phyloP scores from a whole-genome alignment of 1,140 invertebrate genomes.

The Hyphantria cunea region DNA sequence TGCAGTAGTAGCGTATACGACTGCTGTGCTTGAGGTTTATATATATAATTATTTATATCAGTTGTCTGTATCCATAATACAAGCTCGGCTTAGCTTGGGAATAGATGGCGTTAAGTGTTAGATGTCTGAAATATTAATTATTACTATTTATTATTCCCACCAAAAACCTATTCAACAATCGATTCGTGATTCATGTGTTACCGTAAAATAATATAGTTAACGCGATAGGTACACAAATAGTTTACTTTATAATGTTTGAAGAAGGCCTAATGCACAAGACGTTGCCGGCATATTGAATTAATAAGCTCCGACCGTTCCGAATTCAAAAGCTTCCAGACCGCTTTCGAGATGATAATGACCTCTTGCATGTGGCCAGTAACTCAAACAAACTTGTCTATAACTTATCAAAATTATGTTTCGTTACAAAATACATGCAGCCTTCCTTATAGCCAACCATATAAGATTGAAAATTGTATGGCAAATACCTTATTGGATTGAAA shows the following conservation, averaged over 20 bases:
- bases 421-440: background rate
- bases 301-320: constrained; percentile 48
- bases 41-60: no score
- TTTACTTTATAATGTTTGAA: constrained; percentile 13
- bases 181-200: background rate
- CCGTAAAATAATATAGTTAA: no score
- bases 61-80: no score
- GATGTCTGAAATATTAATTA: no score
- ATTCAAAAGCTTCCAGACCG: constrained; percentile 51
- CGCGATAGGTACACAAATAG: background rate
- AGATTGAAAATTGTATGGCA: constrained; percentile 34
- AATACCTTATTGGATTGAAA: constrained; percentile 26
- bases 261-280: constrained; percentile 37
- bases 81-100: no score
- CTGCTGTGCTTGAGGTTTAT: no score
- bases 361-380: constrained; percentile 58
- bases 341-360: constrained; percentile 65
- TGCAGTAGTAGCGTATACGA: no score
- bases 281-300: constrained; percentile 51
- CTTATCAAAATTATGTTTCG: constrained; percentile 36
- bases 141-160: no score
- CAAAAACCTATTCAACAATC: background rate
- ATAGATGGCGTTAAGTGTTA: no score
- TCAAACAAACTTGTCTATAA: constrained; percentile 59
- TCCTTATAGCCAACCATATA: constrained; percentile 14